phyloP scores from a whole-genome alignment of 2,888 invertebrate species.

The Corbicula japonica region DNA sequence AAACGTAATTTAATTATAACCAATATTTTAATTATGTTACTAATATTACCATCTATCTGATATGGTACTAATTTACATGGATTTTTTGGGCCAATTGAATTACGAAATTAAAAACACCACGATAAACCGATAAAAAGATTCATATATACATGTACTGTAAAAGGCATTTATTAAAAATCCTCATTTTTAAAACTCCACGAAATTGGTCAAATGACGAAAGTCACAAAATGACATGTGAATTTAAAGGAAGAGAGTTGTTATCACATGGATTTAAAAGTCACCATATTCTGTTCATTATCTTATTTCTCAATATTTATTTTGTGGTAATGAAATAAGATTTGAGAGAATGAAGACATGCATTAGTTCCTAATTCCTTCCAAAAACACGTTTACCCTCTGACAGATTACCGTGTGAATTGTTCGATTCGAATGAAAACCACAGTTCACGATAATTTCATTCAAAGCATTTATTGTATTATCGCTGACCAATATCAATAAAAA shows the following conservation, averaged over 20 bases:
- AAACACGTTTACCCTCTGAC: background rate
- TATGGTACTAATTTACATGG: no score
- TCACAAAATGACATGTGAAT: background rate
- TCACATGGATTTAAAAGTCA: background rate
- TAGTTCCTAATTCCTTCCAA: background rate
- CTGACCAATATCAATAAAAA: background rate
- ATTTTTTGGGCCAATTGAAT: no score
- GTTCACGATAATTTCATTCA: background rate
- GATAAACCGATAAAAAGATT: background rate
- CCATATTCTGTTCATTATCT: background rate
- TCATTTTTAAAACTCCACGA: background rate
- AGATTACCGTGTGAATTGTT: conserved; percentile 6
- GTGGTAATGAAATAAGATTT: conserved; percentile 9
- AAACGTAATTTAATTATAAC: no score
- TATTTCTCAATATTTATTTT: background rate
- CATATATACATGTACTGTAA: background rate
- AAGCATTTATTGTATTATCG: background rate
- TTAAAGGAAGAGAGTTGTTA: background rate
- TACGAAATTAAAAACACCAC: background rate
- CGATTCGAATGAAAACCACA: background rate
- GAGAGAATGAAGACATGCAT: background rate
- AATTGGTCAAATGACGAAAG: background rate
- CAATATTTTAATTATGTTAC: no score
- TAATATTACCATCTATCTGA: no score
- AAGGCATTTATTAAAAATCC: background rate